Evolutionary conservation across 2,113 vertebrate genomes (phyloP), one percentile per base, ranked within the genome.

Genomic region (Indicator maculatus): DNA sequence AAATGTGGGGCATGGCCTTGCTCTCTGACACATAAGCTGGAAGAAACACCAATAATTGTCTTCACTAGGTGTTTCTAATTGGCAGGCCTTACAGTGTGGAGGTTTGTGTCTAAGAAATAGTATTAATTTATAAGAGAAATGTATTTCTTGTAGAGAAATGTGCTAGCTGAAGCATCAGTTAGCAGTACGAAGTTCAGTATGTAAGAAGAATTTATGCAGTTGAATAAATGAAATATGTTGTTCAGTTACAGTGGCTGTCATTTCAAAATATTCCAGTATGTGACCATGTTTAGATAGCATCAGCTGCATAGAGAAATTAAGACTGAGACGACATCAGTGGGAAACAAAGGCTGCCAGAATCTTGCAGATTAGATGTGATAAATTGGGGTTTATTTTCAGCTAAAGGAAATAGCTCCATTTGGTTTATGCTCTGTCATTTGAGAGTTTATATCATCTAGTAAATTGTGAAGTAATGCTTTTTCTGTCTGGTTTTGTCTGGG

Each of bases 1-100:
- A 9, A 30, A 20, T 1, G 1, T 1, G 0, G 30, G 24, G 36
- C 45, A 12, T 4, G 33, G 65, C 39, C 64, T 66, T 80, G n/a
- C 45, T 71, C 61, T 41, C 61, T 41, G 36, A 9, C 30, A 6
- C 0, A 0, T 18, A 19, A 67, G 36, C 47, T 84, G 39, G 4
- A 71, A 36, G 24, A 12, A 9, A 11, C 41, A 28, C 36, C 39
- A 41, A 26, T 1, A 5, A 5, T 14, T 17, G 16, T 27, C 19
- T 50, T 72, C 16, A 0, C 38, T 9, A 27, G 8, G 12, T 41
- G 44, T 30, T n/a, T 77, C 41, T 69, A 60, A n/a, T 33, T 77
- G 55, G 9, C 24, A 73, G n/a, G 8, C 19, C 16, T n/a, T 72
- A 26, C 8, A 16, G 10, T 4, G 13, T n/a, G 18, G 53, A 58